Evolutionary conservation across 2,888 invertebrate species (phyloP).

Genomic region (Auanema sp.): DNA sequence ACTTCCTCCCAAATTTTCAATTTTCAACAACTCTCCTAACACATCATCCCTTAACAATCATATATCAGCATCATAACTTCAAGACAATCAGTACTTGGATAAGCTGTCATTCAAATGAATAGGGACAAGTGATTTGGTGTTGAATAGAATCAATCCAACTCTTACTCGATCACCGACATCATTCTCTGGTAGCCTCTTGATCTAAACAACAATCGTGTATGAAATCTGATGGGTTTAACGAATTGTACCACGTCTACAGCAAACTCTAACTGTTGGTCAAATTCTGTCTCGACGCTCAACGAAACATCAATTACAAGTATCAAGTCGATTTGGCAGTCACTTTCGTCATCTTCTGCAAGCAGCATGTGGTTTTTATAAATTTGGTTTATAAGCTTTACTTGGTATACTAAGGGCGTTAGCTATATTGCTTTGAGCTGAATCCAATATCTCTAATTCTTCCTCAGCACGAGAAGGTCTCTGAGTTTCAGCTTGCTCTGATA

Average conservation of each 20-base stretch:
- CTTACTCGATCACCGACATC: conserved; percentile 37
- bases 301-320: conserved; percentile 56
- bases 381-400: no score
- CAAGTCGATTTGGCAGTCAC: conserved; percentile 45
- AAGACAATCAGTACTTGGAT: conserved; percentile 7
- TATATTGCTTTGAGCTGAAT: no score
- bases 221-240: no score
- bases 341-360: conserved; percentile 2
- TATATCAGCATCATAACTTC: neutral
- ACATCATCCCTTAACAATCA: conserved; percentile 19
- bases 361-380: no score
- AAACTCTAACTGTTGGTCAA: conserved; percentile 46
- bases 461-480: no score
- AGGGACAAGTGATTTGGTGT: conserved; percentile 26
- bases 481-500: no score
- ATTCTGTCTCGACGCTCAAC: conserved; percentile 50
- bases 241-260: conserved; percentile 53
- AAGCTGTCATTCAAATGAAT: conserved; percentile 7
- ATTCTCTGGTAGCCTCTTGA: conserved; percentile 43
- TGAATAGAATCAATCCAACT: conserved; percentile 49
- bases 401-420: no score
- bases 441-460: no score
- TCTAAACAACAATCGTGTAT: conserved; percentile 23
- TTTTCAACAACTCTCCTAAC: conserved; percentile 31
- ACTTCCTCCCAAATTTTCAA: conserved; percentile 35